These are phyloP conservation scores for Alexandromys fortis DNA, from an alignment of 2,113 vertebrate genomes.

Conservation along the genomic window DNA sequence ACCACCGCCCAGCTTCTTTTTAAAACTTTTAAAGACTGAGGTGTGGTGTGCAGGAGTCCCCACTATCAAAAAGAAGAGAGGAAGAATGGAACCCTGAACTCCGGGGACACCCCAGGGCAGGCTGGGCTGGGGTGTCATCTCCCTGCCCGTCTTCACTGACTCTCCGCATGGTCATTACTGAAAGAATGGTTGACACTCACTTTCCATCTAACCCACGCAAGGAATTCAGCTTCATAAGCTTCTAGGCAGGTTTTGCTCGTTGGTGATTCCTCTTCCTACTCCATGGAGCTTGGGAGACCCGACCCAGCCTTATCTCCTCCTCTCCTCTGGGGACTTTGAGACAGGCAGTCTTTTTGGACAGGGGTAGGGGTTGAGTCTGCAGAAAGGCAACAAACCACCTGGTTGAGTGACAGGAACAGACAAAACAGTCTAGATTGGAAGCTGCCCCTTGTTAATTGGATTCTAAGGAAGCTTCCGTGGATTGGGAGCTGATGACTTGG, in stretches of 20 bases:
- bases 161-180: slow-evolving; percentile 39
- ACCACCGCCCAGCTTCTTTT: background rate
- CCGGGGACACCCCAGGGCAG: background rate
- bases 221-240: slow-evolving; percentile 42
- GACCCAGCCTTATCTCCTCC: background rate
- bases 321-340: background rate
- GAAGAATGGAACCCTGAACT: background rate
- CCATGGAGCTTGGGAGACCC: background rate
- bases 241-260: slow-evolving; percentile 9
- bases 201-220: slow-evolving; percentile 30
- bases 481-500: background rate
- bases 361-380: background rate
- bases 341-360: background rate
- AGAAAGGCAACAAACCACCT: background rate
- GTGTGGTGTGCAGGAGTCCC: background rate
- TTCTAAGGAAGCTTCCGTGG: background rate
- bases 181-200: slow-evolving; percentile 36
- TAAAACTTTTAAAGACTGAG: background rate
- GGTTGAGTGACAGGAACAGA: background rate
- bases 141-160: background rate
- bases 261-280: background rate
- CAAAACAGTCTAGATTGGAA: background rate
- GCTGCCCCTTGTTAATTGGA: background rate
- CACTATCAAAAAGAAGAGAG: background rate
- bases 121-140: background rate